These are phyloP conservation scores for Argyrosomus japonicus DNA, from an alignment of 2,113 vertebrate species.

Conservation along the genomic window DNA sequence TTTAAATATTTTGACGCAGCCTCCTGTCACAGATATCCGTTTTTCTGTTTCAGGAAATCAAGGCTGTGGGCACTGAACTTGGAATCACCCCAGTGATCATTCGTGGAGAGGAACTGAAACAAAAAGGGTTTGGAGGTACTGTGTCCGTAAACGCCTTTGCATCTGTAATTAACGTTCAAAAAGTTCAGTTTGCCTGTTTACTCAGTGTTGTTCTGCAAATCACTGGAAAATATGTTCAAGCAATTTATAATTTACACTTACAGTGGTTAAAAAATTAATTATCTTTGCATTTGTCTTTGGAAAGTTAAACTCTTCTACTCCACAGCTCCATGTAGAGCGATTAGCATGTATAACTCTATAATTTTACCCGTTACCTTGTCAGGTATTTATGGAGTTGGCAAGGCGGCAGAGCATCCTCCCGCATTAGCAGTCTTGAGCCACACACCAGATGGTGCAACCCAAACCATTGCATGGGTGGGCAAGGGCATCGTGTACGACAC, in stretches of 20 bases:
- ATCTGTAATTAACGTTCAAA: neutral
- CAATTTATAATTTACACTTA: neutral
- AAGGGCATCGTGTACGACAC: conserved; percentile 99
- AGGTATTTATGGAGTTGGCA: conserved; percentile 98
- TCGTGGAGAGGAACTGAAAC: conserved; percentile 92
- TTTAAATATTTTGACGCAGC: neutral
- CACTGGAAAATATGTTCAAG: neutral
- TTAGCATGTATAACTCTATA: neutral
- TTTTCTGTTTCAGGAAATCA: conserved; percentile 90
- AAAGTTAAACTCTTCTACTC: neutral
- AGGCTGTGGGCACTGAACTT: conserved; percentile 90
- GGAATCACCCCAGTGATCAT: conserved; percentile 92
- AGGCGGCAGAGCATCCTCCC: conserved; percentile 93
- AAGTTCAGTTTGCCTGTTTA: neutral
- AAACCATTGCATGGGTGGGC: conserved; percentile 98
- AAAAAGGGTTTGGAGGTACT: conserved; percentile 95
- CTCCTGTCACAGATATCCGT: neutral
- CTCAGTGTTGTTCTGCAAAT: neutral
- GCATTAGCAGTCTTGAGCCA: conserved; percentile 95
- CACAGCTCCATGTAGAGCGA: neutral
- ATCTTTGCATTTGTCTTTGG: neutral
- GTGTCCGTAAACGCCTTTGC: neutral
- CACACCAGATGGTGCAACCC: conserved; percentile 93
- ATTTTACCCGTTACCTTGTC: neutral
- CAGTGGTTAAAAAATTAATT: neutral